phyloP scores from a whole-genome alignment of 2,113 vertebrate species.

The Xenopus laevis region DNA sequence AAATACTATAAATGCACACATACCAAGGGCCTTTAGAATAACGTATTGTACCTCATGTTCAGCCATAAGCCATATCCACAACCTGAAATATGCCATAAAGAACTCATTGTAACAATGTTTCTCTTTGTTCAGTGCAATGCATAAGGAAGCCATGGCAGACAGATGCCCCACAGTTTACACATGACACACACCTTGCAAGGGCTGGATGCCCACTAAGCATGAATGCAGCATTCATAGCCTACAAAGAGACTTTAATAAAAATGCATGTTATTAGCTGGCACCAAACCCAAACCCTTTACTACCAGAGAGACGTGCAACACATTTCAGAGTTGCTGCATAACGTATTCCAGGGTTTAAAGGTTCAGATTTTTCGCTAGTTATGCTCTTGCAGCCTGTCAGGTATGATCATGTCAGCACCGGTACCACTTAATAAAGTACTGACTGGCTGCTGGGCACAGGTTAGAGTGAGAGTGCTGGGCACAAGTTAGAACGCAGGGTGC shows the following conservation, averaged over 20 bases:
- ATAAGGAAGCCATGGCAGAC: conserved; percentile 19
- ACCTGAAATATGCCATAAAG: conserved; percentile 16
- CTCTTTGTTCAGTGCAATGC: conserved; percentile 27
- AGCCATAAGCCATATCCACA: not conserved
- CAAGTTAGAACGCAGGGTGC: too few relatives aligned
- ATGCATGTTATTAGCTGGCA: conserved; percentile 33
- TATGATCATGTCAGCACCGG: not conserved
- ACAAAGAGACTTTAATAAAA: conserved; percentile 28
- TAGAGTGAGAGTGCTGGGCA: too few relatives aligned
- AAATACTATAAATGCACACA: too few relatives aligned
- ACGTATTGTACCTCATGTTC: not conserved
- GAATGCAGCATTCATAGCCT: conserved; percentile 25
- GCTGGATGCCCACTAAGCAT: conserved; percentile 20
- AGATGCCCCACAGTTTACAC: conserved; percentile 23
- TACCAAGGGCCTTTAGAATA: not conserved
- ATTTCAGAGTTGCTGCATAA: not conserved
- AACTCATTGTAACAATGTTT: conserved; percentile 23
- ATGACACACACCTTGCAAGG: conserved; percentile 26
- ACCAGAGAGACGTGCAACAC: not conserved
- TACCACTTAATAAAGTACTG: not conserved
- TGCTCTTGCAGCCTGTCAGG: not conserved
- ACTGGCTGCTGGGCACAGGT: too few relatives aligned
- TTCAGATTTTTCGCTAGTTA: not conserved
- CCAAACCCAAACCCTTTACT: not conserved
- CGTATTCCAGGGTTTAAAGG: not conserved